Evolutionary conservation across 2,113 vertebrate species (phyloP), one percentile per base, ranked within the genome.

Genomic region (Brachirus orientalis): DNA sequence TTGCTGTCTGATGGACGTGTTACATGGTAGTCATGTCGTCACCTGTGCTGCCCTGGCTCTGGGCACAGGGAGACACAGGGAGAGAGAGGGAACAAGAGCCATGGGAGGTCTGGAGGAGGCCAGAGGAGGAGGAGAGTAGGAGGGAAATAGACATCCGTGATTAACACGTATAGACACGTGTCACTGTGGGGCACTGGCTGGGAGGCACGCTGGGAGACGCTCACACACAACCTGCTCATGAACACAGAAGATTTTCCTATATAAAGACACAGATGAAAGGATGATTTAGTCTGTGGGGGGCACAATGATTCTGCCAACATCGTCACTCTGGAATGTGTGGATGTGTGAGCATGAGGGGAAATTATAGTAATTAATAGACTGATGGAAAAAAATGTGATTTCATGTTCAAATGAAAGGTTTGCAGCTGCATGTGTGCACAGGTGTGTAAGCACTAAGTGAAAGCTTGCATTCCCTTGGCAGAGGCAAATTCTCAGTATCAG

Each of bases 121-220:
- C 64, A 22, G 63, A 63, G 71, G 46, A 68, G 59, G 60, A 71
- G 63, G 65, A 22, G 63, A 63, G 71, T 50, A 68, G 59, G 60
- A 71, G 63, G 65, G 70, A 72, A 69, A 83, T 46, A 75, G 81
- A 79, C 84, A 82, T 90, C 78, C 86, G 86, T 84, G 86, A 91
- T 83, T 72, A 89, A 91, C 85, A 80, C 84, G 64, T 81, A 70
- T 59, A 69, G 88, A 87, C 83, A 85, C 35, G 65, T 85, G 89
- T 84, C 77, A 83, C 68, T 48, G 48, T 59, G 76, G 73, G 64
- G 66, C 68, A 18, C 63, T 83, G 13, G 63, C 71, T 51, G 55
- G 62, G 67, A 83, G 71, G 20, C 62, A 47, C 69, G 20, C 72
- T 68, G 66, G 63, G 74, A 83, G 74, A 76, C 67, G 55, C 66